Conservation (phyloP, 2,888 invertebrate genomes). For the Coelinius sp. region DNA sequence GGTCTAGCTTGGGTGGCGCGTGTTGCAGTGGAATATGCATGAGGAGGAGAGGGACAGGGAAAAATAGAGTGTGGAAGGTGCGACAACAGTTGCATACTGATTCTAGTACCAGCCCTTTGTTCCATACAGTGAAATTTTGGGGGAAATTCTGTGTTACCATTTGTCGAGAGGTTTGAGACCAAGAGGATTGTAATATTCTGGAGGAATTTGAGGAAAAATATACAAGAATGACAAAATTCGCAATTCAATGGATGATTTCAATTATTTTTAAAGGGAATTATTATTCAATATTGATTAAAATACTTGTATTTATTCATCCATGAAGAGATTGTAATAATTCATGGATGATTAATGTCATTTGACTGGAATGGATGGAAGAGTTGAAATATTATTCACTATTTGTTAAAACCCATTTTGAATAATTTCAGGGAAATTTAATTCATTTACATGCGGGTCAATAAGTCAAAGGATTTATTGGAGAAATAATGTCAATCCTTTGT, state of each 20-base stretch:
- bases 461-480: neutral
- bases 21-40: conserved; percentile 4
- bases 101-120: neutral
- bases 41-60: neutral
- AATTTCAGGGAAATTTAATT: neutral
- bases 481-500: neutral
- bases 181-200: too few species aligned
- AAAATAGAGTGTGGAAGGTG: neutral
- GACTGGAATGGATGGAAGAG: too few species aligned
- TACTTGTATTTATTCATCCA: too few species aligned
- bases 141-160: neutral
- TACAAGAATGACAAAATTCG: too few species aligned
- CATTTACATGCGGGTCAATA: neutral
- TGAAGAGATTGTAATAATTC: too few species aligned
- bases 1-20: conserved; percentile 57
- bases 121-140: neutral
- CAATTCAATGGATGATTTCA: too few species aligned
- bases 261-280: too few species aligned
- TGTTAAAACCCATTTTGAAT: too few species aligned
- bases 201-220: too few species aligned
- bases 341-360: too few species aligned
- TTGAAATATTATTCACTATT: too few species aligned
- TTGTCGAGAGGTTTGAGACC: neutral
- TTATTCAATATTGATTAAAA: too few species aligned
- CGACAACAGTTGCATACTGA: conserved; percentile 3